Evolutionary conservation across 2,113 vertebrate genomes (phyloP).

Genomic region (Sander lucioperca): DNA sequence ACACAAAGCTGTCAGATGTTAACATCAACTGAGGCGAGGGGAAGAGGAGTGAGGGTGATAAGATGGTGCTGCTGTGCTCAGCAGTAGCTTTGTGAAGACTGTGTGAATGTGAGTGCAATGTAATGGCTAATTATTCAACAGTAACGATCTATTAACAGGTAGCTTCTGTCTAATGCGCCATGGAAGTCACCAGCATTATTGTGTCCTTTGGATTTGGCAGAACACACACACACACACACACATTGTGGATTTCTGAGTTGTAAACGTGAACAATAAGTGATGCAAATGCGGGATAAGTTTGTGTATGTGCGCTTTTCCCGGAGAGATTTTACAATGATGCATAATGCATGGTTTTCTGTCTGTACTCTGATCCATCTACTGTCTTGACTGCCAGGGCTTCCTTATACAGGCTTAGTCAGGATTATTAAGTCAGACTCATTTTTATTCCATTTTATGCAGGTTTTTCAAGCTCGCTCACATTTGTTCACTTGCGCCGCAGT

Average conservation of each 20-base stretch:
- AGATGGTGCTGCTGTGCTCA: constrained; percentile 64
- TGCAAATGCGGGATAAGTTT: constrained; percentile 56
- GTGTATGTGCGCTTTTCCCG: constrained; percentile 36
- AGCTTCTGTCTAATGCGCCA: constrained; percentile 43
- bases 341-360: constrained; percentile 83
- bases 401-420: constrained; percentile 80
- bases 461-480: constrained; percentile 75
- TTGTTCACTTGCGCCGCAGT: constrained; percentile 74
- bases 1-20: constrained; percentile 69
- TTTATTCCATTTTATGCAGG: constrained; percentile 79
- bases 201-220: constrained; percentile 44
- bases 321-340: constrained; percentile 76
- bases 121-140: constrained; percentile 76
- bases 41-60: constrained; percentile 47
- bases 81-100: constrained; percentile 66
- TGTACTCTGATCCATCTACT: constrained; percentile 80
- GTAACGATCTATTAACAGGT: constrained; percentile 81
- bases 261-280: constrained; percentile 69
- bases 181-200: constrained; percentile 41
- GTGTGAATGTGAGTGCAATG: constrained; percentile 62
- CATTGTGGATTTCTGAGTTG: constrained; percentile 37
- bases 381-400: constrained; percentile 81
- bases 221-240: constrained; percentile 2
- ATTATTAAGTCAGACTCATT: constrained; percentile 86
- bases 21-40: constrained; percentile 42